A percentile compares a stretch with the other conserved stretches of the same genome.
These are phyloP conservation scores for Nasonovia ribisnigri DNA, from an alignment of 2,888 invertebrate genomes.

Conservation along the genomic window DNA sequence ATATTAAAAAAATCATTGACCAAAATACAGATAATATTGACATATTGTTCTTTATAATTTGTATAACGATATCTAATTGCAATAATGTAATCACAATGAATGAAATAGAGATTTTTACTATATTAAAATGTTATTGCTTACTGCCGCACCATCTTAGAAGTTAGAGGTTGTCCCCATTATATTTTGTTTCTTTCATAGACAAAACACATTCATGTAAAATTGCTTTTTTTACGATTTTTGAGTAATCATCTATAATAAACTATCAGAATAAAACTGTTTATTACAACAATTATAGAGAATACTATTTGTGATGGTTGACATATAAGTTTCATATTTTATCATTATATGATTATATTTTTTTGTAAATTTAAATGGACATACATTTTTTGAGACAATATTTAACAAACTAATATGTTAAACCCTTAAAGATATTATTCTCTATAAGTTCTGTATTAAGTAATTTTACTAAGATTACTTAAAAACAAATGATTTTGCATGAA, in stretches of 20 bases:
- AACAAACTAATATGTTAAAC: neutral
- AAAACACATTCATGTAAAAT: neutral
- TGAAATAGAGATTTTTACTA: neutral
- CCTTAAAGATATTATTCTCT: neutral
- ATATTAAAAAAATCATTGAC: neutral
- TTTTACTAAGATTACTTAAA: neutral
- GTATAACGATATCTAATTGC: neutral
- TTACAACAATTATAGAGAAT: no score
- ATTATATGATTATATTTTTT: no score
- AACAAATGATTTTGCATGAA: neutral
- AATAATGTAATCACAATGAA: neutral
- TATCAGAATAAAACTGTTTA: no score
- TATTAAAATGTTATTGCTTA: neutral
- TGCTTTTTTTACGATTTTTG: no score
- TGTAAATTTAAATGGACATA: no score
- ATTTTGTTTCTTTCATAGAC: neutral
- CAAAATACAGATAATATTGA: neutral
- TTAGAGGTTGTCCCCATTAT: neutral
- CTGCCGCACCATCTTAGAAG: neutral
- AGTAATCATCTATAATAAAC: no score
- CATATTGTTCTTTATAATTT: neutral
- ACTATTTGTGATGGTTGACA: no score
- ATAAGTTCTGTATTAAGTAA: neutral
- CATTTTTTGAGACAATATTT: neutral
- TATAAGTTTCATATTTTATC: no score